Conservation (phyloP, 2,113 vertebrate genomes). For the Camelus dromedarius region DNA sequence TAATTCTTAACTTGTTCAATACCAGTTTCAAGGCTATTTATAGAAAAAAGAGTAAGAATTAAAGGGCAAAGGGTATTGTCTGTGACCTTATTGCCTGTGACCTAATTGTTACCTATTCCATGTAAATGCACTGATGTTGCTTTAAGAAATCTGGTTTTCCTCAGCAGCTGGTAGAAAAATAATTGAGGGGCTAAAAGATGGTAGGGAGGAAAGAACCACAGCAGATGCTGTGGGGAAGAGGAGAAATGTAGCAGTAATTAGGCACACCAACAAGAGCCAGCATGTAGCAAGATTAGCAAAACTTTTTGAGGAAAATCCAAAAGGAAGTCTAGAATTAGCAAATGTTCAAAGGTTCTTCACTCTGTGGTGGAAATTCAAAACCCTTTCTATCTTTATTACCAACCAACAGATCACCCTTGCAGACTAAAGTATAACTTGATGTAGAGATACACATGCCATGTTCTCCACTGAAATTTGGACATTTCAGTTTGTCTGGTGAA, state of each 20-base stretch:
- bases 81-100: neutral
- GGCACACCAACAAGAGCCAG: neutral
- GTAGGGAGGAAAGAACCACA: neutral
- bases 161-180: neutral
- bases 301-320: neutral
- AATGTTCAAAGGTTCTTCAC: slow-evolving; percentile 25
- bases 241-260: neutral
- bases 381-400: neutral
- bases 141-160: slow-evolving; percentile 32
- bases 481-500: neutral
- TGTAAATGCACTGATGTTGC: neutral
- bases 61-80: neutral
- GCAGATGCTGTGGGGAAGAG: neutral
- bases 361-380: neutral
- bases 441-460: neutral
- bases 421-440: neutral
- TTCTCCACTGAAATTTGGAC: neutral
- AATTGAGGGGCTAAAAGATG: neutral
- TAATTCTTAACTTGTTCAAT: neutral
- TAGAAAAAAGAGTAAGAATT: neutral
- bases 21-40: neutral
- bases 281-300: neutral
- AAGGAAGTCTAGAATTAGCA: neutral
- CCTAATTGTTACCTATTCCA: neutral
- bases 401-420: neutral